Evolutionary conservation across 2,797 vertebrate species (phyloP), one percentile per base, ranked within the genome.

Genomic region (Myotis daubentonii): DNA sequence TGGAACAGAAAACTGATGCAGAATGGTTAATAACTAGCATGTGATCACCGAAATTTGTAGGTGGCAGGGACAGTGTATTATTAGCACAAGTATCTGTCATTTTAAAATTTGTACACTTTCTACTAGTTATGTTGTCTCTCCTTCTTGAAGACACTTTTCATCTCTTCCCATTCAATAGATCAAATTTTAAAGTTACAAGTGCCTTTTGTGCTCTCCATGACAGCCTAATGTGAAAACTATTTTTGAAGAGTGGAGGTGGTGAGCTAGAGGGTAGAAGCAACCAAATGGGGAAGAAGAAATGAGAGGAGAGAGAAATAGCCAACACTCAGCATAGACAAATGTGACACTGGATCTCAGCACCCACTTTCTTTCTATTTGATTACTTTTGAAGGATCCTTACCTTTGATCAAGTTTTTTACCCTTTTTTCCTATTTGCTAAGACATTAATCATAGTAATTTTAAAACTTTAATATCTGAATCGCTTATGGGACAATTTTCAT

Each of bases 191-290:
- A 87, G 82, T 17, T 23, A 41, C 28, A 84, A 10, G 11, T 88
- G 6, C 11, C 30, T 57, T 93, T 81, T 85, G 28, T 87, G 25
- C 76, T 93, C 15, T 23, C 22, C 17, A 76, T 22, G 4, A 62
- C 44, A 76, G 47, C n/a, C 16, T 84, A 78, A 44, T 80, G 44
- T 72, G 44, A 75, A 65, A 79, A 36, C 44, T 90, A 5, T 87
- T 87, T 95, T 60, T 96, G 79, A 93, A 94, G 68, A 75, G 1
- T 33, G 12, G 60, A 71, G 12, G 60, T 60, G 22, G 4, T 78
- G 23, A 87, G 28, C 65, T 47, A 53, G 44, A 2, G 49, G 22
- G 3, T 70, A 3, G 68, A 62, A 85, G 23, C 68, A 60, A 88
- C 23, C 20, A 47, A 60, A 74, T 57, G 22, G 9, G 33, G 16